A percentile compares a stretch with the other conserved stretches of the same genome.
phyloP scores from a whole-genome alignment of 2,888 invertebrate genomes.

The Mythimna vitellina region DNA sequence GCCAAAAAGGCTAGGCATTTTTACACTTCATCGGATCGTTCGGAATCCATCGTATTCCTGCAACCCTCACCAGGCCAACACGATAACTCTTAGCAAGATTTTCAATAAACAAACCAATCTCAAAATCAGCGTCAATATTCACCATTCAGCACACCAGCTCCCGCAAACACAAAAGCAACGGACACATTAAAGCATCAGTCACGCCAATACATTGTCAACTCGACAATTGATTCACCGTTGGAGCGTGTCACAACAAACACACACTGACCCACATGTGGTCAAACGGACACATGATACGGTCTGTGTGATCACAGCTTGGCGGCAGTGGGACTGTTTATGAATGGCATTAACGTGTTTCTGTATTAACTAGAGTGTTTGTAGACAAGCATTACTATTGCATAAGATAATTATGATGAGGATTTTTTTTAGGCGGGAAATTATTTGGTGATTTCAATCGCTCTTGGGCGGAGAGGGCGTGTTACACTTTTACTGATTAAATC shows the following conservation, averaged over 20 bases:
- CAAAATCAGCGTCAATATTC: not conserved
- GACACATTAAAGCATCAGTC: constrained; percentile 39
- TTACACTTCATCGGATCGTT: too few species aligned
- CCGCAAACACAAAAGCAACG: constrained; percentile 6
- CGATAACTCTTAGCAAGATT: too few species aligned
- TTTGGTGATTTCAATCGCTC: too few species aligned
- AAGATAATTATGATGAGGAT: not conserved
- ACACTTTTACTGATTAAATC: too few species aligned
- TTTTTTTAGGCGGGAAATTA: too few species aligned
- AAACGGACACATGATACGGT: constrained; percentile 55
- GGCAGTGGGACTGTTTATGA: constrained; percentile 21
- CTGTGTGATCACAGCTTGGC: constrained; percentile 21
- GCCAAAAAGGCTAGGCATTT: too few species aligned
- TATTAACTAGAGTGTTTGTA: not conserved
- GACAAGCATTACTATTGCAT: not conserved
- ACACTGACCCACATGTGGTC: constrained; percentile 52
- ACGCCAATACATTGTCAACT: constrained; percentile 33
- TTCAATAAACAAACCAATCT: not conserved
- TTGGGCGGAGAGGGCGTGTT: too few species aligned
- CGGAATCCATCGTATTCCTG: too few species aligned
- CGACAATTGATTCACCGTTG: constrained; percentile 52
- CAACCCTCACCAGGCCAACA: too few species aligned
- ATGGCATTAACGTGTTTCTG: constrained; percentile 14
- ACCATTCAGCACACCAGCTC: constrained; percentile 1
- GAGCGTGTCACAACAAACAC: constrained; percentile 54